Conservation (phyloP, 2,113 vertebrate species). For the Colius striatus region DNA sequence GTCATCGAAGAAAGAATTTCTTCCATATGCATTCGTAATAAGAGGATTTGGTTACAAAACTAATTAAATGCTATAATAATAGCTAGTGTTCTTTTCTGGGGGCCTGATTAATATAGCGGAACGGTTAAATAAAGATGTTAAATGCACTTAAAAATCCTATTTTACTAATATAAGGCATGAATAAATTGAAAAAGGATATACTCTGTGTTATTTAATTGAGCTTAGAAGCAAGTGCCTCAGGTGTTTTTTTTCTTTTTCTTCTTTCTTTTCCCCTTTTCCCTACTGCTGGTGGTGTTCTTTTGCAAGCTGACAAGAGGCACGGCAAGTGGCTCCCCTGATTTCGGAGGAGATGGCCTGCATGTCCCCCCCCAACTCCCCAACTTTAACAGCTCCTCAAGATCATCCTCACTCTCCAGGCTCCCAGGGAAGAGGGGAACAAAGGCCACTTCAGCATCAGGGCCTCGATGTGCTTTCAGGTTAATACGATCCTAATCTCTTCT, state of each 20-base stretch:
- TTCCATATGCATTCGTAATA: constrained; percentile 63
- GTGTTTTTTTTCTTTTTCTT: background rate
- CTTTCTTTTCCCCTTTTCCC: constrained; percentile 17
- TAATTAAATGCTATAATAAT: constrained; percentile 76
- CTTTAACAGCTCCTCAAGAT: background rate
- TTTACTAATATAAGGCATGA: constrained; percentile 74
- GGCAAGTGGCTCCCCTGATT: background rate
- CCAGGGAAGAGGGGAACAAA: background rate
- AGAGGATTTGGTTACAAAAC: constrained; percentile 77
- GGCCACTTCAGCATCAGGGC: background rate
- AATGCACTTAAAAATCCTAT: constrained; percentile 72
- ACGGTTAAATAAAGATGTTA: constrained; percentile 74
- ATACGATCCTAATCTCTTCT: constrained; percentile 37
- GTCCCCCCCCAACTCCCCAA: too few relatives aligned
- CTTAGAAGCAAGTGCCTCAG: constrained; percentile 61
- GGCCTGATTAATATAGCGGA: constrained; percentile 73
- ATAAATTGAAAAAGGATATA: constrained; percentile 64
- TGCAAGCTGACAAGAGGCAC: background rate
- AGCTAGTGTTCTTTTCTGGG: constrained; percentile 72
- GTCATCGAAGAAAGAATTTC: constrained; percentile 68
- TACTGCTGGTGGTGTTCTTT: constrained; percentile 2
- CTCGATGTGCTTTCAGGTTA: background rate
- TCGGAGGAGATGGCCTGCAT: background rate
- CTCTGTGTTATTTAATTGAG: constrained; percentile 64
- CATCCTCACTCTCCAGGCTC: background rate